These are phyloP conservation scores for Apomyelois bistriatella DNA, from an alignment of 2,888 invertebrate species.

Conservation along the genomic window DNA sequence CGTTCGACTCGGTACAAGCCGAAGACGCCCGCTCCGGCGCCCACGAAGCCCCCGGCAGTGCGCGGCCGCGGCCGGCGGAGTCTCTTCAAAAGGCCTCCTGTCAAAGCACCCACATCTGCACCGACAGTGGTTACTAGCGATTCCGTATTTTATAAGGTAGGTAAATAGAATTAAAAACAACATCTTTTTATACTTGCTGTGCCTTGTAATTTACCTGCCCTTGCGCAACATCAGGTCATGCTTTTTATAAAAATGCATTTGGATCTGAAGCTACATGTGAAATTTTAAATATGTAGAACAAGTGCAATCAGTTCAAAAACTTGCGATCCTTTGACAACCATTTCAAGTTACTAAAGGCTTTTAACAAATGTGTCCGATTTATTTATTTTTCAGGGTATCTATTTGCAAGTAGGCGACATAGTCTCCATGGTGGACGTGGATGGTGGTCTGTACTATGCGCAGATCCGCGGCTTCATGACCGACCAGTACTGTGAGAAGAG, in stretches of 20 bases:
- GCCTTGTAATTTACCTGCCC: no score
- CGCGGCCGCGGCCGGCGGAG: conserved; percentile 88
- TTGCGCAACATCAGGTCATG: no score
- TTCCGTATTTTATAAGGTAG: conserved; percentile 80
- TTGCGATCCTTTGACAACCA: no score
- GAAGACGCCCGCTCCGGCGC: conserved; percentile 51
- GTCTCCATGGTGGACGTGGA: conserved; percentile 90
- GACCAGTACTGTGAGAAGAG: conserved; percentile 97
- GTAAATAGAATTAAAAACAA: no score
- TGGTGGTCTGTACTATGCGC: conserved; percentile 91
- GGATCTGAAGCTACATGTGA: no score
- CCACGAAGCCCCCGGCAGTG: conserved; percentile 56
- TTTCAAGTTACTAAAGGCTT: neutral
- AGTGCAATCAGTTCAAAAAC: no score
- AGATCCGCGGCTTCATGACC: conserved; percentile 92
- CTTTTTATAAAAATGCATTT: no score
- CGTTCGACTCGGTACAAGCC: conserved; percentile 79
- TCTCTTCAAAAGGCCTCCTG: conserved; percentile 88
- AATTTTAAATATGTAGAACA: no score
- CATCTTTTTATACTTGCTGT: no score
- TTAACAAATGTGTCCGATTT: no score
- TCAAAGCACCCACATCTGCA: conserved; percentile 89
- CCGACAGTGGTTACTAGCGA: conserved; percentile 91
- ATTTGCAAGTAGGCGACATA: conserved; percentile 94
- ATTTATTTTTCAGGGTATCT: conserved; percentile 79